Conservation (phyloP, 2,113 vertebrate genomes). For the Percopsis transmontana region DNA sequence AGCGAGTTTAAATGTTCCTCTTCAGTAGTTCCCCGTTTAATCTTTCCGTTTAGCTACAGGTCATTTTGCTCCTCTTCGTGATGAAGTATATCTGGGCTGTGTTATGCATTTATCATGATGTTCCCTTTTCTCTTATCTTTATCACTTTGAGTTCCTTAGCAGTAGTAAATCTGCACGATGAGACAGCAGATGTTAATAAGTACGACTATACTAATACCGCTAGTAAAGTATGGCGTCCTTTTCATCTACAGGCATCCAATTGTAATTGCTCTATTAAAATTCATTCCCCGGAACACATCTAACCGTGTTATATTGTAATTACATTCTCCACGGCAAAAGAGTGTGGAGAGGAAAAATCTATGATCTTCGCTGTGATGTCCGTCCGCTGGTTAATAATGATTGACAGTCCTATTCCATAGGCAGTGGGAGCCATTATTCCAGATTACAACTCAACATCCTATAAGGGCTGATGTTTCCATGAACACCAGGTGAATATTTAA, state of each 20-base stretch:
- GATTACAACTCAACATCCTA: neutral
- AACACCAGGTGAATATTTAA: slow-evolving; percentile 3
- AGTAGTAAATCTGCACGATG: slow-evolving; percentile 25
- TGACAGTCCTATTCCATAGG: slow-evolving; percentile 16
- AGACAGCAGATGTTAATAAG: slow-evolving; percentile 40
- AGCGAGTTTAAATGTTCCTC: no score
- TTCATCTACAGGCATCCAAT: slow-evolving; percentile 40
- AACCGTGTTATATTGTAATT: slow-evolving; percentile 47
- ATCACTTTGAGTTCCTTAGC: neutral
- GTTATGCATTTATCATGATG: no score
- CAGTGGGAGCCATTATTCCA: neutral
- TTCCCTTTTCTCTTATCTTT: no score
- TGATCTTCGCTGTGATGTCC: slow-evolving; percentile 36
- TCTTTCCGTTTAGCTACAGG: no score
- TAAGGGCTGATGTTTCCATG: slow-evolving; percentile 12
- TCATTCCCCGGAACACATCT: slow-evolving; percentile 27
- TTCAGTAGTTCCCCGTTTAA: no score
- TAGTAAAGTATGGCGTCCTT: slow-evolving; percentile 24
- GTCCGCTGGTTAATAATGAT: slow-evolving; percentile 14
- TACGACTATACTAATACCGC: slow-evolving; percentile 42
- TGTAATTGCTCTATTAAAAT: slow-evolving; percentile 57
- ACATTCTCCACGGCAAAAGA: slow-evolving; percentile 26
- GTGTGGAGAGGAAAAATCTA: slow-evolving; percentile 26
- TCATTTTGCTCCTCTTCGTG: no score
- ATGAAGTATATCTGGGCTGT: no score